phyloP scores from a whole-genome alignment of 2,113 vertebrate species.

The Bujurquina vittata region DNA sequence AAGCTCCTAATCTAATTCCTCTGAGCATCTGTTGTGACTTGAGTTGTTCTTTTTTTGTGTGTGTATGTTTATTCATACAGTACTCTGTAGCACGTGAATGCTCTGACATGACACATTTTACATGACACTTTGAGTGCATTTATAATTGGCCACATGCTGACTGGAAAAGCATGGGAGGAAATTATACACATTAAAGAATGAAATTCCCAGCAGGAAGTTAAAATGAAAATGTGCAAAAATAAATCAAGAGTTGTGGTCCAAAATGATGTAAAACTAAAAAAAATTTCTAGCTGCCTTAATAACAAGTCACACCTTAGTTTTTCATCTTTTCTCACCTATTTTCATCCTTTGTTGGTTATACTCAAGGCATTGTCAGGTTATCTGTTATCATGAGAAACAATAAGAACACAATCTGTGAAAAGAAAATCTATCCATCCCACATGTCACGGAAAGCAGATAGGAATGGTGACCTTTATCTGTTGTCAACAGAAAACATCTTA shows the following conservation, averaged over 20 bases:
- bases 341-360: background rate
- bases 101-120: background rate
- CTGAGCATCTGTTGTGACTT: background rate
- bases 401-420: background rate
- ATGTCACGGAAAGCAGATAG: background rate
- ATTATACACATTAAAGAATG: background rate
- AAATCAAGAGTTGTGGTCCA: background rate
- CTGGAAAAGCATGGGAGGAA: background rate
- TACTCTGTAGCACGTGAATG: background rate
- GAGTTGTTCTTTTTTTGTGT: background rate
- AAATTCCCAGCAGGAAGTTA: background rate
- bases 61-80: background rate
- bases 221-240: background rate
- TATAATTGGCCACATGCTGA: constrained; percentile 37
- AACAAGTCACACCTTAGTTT: background rate
- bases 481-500: background rate
- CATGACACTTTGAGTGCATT: background rate
- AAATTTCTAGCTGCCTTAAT: background rate
- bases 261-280: background rate
- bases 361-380: background rate
- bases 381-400: background rate
- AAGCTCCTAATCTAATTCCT: background rate
- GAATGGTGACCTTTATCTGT: background rate
- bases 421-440: background rate
- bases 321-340: background rate